These are phyloP conservation scores for Poecilia picta DNA, from an alignment of 2,797 vertebrate genomes.

Conservation along the genomic window DNA sequence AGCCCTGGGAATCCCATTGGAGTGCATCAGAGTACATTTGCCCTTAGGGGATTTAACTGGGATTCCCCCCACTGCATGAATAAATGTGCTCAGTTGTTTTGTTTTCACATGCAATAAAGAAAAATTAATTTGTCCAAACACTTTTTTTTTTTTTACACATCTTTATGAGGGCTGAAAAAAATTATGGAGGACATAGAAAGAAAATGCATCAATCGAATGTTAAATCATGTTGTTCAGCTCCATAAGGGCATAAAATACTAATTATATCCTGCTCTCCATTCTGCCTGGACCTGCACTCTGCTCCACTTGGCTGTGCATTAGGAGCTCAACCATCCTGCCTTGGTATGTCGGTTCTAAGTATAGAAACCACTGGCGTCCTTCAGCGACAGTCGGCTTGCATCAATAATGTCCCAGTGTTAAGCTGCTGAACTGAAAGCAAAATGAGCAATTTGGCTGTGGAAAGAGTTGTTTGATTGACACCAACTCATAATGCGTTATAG, in stretches of 20 bases:
- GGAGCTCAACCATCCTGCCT: constrained; percentile 15
- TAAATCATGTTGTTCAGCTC: background rate
- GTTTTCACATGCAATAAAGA: background rate
- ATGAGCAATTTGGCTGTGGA: background rate
- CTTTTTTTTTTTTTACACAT: background rate
- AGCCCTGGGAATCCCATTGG: background rate
- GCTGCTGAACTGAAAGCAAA: background rate
- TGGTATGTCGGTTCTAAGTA: constrained; percentile 36
- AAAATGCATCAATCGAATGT: background rate
- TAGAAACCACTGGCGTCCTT: constrained; percentile 47
- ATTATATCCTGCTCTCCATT: background rate
- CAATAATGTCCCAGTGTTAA: constrained; percentile 21
- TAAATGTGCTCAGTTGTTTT: background rate
- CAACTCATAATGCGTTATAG: background rate
- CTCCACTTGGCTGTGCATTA: constrained; percentile 41
- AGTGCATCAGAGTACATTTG: background rate
- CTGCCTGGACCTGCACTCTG: constrained; percentile 22
- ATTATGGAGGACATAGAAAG: background rate
- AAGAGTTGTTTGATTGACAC: background rate
- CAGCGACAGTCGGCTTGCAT: constrained; percentile 9
- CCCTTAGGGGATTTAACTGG: background rate
- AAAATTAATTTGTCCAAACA: background rate
- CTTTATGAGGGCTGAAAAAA: background rate
- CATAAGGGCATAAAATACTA: background rate
- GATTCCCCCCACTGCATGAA: background rate